A percentile compares a stretch with the other conserved stretches of the same genome.
Evolutionary conservation across 64 coral and sea anemone genomes (phyloP).

Genomic region (Catalaphyllia jardinei): DNA sequence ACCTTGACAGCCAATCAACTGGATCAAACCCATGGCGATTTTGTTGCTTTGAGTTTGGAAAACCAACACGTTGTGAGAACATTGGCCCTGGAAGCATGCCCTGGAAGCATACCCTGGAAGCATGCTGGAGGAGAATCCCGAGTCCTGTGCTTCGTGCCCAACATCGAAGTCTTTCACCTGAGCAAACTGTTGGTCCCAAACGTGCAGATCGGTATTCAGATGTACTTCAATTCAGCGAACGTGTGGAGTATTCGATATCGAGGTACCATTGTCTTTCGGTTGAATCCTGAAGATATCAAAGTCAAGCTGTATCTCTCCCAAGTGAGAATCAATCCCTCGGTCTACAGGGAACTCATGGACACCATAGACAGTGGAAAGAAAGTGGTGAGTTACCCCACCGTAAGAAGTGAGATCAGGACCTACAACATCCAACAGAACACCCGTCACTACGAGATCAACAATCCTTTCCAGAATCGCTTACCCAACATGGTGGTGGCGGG

Average conservation of each 20-base stretch:
- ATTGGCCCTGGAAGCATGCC: no score
- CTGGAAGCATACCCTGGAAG: no score
- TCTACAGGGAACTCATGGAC: no score
- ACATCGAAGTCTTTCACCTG: no score
- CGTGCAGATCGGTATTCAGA: no score
- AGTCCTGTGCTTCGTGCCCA: no score
- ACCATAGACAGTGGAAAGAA: no score
- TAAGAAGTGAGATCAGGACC: conserved; percentile 30
- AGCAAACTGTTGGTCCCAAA: no score
- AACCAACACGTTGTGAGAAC: not conserved
- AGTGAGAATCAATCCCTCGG: not conserved
- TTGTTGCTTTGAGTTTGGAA: not conserved
- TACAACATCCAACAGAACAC: not conserved
- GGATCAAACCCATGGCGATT: not conserved
- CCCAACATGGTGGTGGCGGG: conserved; percentile 33
- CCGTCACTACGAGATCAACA: conserved; percentile 21
- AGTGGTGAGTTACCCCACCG: no score
- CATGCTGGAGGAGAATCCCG: no score
- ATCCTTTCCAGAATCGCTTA: conserved; percentile 14
- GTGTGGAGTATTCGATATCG: no score
- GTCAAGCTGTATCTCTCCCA: not conserved
- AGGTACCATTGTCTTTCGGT: not conserved
- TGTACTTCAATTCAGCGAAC: no score
- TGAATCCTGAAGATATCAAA: not conserved
- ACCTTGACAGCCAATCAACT: not conserved